Base-by-base conservation (phyloP, 2,888 invertebrate species). In the Serrognathus titanus region DNA sequence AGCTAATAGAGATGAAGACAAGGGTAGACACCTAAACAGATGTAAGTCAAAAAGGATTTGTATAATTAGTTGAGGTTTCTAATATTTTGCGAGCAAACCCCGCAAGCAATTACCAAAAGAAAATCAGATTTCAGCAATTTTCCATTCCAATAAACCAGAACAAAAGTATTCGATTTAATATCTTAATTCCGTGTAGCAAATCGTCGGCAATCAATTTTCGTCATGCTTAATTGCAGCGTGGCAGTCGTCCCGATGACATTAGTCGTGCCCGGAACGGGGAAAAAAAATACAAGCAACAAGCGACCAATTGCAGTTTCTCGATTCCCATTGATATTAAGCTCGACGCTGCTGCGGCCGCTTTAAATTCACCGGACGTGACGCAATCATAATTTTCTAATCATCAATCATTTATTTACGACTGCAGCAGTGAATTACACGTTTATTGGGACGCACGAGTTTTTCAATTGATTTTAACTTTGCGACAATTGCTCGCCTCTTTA, bases 381-480 rank as follows among this genome's bases (percentile, higher is more conserved):
- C 71, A 66, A 72, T 72, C 72, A 75, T 75, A 76, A 77, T 77
- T 77, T 76, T 74, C 76, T 76, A 76, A 77, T 77, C 76, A 77
- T 76, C 76, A 77, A 77, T 76, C 77, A 76, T 75, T 74, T 75
- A 76, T 76, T 76, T 76, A 76, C 74, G 75, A 72, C 55, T 52
- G 51, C 69, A 73, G 71, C 72, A 74, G 75, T 73, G 75, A 75
- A 64, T 65, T 65, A 60, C 63, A 63, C 63, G 61, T 65, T 65
- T 65, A 65, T 65, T 65, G 65, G 65, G 63, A 63, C 65, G 62
- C 57, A 60, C 62, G 49, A 53, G 51, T 13, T 48, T 48, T 52
- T 53, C 53, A 40, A 36, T 39, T 53, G 47, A 47, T 53, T 53
- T 46, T 53, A 46, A 53, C 53, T 24, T 37, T 47, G 38, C 16